Evolutionary conservation across 2,113 vertebrate genomes (phyloP).

Genomic region (Monopterus albus): DNA sequence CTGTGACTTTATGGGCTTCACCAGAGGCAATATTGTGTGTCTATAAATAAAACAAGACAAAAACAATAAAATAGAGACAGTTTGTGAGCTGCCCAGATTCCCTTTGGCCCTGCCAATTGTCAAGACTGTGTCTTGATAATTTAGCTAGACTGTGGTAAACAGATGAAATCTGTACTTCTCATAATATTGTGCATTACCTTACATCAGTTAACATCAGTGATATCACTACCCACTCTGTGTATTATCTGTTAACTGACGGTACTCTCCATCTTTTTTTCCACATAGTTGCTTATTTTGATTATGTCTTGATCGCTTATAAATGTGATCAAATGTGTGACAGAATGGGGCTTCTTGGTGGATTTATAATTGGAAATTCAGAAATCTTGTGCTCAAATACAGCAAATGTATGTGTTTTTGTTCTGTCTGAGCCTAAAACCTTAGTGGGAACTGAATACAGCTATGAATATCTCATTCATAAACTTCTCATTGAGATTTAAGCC

Average conservation of each 20-base stretch:
- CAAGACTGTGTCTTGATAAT: not conserved
- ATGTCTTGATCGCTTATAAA: not conserved
- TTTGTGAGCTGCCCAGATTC: conserved; percentile 24
- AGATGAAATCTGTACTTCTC: not conserved
- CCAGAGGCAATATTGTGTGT: conserved; percentile 32
- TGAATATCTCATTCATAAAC: conserved; percentile 41
- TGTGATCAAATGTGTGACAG: not conserved
- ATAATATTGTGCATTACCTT: not conserved
- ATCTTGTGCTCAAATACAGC: not conserved
- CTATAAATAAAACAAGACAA: conserved; percentile 59
- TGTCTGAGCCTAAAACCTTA: not conserved
- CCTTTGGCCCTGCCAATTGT: conserved; percentile 28
- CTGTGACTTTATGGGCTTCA: conserved; percentile 50
- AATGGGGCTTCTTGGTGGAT: not conserved
- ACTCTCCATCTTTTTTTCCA: too few relatives aligned
- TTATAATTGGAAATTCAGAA: not conserved
- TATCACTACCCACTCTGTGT: not conserved
- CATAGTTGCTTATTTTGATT: not conserved
- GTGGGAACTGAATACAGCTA: not conserved
- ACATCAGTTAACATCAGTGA: not conserved
- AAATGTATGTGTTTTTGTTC: not conserved
- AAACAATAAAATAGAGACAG: conserved; percentile 28
- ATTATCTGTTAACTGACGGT: not conserved
- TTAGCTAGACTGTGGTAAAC: not conserved
- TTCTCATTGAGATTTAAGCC: conserved; percentile 24